Percentiles rank a stretch among this genome's conserved stretches.
These are phyloP conservation scores for Acrobasis suavella DNA, from an alignment of 2,888 invertebrate species.

Conservation along the genomic window DNA sequence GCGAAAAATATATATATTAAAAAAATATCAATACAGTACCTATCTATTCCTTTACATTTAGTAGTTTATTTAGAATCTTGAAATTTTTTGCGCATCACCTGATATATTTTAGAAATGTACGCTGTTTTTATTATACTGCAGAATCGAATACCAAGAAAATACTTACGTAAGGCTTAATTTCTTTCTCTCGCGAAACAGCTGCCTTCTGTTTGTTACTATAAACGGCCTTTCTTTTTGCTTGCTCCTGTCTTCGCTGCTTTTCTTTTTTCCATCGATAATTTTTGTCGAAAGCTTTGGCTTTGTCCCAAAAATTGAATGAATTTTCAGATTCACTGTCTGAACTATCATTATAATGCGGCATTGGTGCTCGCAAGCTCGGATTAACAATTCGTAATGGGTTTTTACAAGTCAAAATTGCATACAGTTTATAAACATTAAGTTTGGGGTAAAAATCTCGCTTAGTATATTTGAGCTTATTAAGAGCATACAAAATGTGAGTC, in stretches of 20 bases:
- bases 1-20: no score
- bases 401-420: slow-evolving; percentile 81
- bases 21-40: no score
- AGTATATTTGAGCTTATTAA: slow-evolving; percentile 85
- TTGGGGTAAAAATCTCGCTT: slow-evolving; percentile 85
- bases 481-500: slow-evolving; percentile 85
- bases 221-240: slow-evolving; percentile 56
- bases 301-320: slow-evolving; percentile 68
- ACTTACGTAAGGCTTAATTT: slow-evolving; percentile 82
- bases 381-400: slow-evolving; percentile 77
- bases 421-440: slow-evolving; percentile 82
- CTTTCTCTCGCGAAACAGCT: slow-evolving; percentile 62
- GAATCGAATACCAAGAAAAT: background rate
- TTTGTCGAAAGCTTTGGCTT: slow-evolving; percentile 75
- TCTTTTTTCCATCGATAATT: slow-evolving; percentile 76
- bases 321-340: slow-evolving; percentile 69
- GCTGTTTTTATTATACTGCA: background rate
- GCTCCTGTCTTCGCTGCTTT: slow-evolving; percentile 61
- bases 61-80: no score
- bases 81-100: no score
- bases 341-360: slow-evolving; percentile 48
- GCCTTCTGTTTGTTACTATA: slow-evolving; percentile 54
- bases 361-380: slow-evolving; percentile 59
- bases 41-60: no score
- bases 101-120: no score